Evolutionary conservation across 2,113 vertebrate species (phyloP).

Genomic region (Elachura formosa): DNA sequence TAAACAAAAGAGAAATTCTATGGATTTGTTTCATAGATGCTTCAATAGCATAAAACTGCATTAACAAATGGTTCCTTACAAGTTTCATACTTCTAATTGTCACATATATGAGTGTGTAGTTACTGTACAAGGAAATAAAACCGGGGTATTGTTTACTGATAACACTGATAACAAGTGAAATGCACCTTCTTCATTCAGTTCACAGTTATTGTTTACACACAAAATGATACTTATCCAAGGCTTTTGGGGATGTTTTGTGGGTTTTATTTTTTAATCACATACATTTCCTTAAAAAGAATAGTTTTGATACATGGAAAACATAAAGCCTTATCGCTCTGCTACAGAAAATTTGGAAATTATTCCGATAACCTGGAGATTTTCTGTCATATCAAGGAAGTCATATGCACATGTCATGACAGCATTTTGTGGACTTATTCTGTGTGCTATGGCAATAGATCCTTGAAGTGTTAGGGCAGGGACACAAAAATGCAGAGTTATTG

Average conservation of each 20-base stretch:
- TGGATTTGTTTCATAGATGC: not conserved
- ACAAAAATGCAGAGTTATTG: not conserved
- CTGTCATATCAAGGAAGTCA: not conserved
- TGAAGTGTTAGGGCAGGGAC: not conserved
- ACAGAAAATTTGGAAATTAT: not conserved
- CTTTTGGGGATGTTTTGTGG: not conserved
- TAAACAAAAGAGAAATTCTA: not conserved
- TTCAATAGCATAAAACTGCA: not conserved
- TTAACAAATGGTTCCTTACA: not conserved
- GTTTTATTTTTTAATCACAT: not conserved
- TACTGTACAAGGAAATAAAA: not conserved
- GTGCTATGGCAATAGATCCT: not conserved
- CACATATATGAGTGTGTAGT: not conserved
- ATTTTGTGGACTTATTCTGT: not conserved
- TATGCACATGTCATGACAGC: not conserved
- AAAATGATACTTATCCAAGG: not conserved
- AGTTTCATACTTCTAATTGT: not conserved
- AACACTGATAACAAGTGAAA: not conserved
- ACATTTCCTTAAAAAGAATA: not conserved
- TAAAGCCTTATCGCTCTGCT: not conserved
- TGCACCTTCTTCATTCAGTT: not conserved
- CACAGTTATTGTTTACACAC: not conserved
- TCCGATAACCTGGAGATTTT: not conserved
- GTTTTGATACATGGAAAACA: not conserved
- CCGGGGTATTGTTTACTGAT: no score